phyloP scores from a whole-genome alignment of 92 coral and sea anemone genomes.

The Diadumene lineata region DNA sequence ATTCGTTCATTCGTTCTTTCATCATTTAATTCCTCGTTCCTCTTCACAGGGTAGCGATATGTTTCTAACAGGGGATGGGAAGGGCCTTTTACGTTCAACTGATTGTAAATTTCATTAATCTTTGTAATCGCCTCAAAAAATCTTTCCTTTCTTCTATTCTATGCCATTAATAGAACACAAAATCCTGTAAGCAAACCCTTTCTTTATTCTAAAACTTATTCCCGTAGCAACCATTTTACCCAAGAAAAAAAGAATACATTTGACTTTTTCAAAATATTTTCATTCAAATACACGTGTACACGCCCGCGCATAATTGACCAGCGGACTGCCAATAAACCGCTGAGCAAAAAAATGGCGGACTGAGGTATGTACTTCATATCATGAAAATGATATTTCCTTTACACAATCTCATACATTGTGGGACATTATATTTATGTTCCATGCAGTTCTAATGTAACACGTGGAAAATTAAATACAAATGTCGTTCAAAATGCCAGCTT shows the following conservation, averaged over 20 bases:
- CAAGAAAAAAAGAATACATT: slow-evolving; percentile 5
- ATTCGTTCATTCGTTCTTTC: no score
- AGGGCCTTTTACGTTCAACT: no score
- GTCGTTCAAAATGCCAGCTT: slow-evolving; percentile 12
- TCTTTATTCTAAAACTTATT: not conserved
- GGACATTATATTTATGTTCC: no score
- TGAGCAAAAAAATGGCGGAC: not conserved
- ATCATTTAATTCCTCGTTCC: no score
- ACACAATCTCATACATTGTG: no score
- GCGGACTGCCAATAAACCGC: slow-evolving; percentile 13
- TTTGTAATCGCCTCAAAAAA: no score
- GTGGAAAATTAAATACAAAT: not conserved
- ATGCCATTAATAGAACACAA: no score
- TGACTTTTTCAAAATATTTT: slow-evolving; percentile 24
- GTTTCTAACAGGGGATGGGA: no score
- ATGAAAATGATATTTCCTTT: no score
- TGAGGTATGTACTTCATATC: not conserved
- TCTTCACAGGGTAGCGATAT: no score
- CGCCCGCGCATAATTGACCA: slow-evolving; percentile 16
- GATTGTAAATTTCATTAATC: no score
- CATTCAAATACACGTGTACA: slow-evolving; percentile 19
- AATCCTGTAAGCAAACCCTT: not conserved
- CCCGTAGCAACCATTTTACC: not conserved
- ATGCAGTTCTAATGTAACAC: no score
- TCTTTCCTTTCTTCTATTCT: not conserved